Percentiles rank a stretch among this genome's conserved stretches.
phyloP scores from a whole-genome alignment of 2,797 vertebrate species.

The Notoglanidium macrostoma region DNA sequence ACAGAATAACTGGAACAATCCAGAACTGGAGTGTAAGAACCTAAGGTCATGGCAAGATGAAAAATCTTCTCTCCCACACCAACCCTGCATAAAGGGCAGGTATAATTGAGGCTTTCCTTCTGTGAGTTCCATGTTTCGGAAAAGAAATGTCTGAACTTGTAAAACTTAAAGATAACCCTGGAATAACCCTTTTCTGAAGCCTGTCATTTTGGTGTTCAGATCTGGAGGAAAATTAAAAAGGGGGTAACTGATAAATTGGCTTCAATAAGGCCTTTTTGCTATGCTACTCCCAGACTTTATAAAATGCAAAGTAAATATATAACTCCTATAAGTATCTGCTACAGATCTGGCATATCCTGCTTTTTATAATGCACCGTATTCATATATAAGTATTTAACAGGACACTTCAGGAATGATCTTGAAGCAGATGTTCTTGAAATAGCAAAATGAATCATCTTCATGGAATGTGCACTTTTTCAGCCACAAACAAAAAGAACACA shows the following conservation, averaged over 20 bases:
- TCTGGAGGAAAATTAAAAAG: not conserved
- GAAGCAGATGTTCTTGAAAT: constrained; percentile 21
- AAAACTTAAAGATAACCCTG: constrained; percentile 72
- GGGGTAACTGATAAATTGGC: not conserved
- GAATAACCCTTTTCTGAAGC: constrained; percentile 52
- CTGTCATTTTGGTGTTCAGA: constrained; percentile 63
- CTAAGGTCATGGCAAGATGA: not conserved
- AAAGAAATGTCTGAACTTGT: constrained; percentile 54
- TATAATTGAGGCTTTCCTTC: constrained; percentile 17
- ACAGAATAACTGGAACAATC: too few species aligned
- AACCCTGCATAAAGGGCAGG: not conserved
- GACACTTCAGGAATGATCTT: not conserved
- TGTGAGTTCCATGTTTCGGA: constrained; percentile 24
- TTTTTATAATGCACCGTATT: not conserved
- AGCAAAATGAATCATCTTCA: not conserved
- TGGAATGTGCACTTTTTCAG: constrained; percentile 1
- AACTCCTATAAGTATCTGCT: not conserved
- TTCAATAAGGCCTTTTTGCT: not conserved
- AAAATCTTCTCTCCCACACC: not conserved
- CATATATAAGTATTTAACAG: not conserved
- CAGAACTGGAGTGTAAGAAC: not conserved
- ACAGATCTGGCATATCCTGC: not conserved
- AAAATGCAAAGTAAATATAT: not conserved
- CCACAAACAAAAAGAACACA: constrained; percentile 27
- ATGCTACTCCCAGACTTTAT: not conserved